A percentile compares a stretch with the other conserved stretches of the same genome.
Conservation (phyloP, 2,888 invertebrate genomes). For the Dichetophora obliterata region DNA sequence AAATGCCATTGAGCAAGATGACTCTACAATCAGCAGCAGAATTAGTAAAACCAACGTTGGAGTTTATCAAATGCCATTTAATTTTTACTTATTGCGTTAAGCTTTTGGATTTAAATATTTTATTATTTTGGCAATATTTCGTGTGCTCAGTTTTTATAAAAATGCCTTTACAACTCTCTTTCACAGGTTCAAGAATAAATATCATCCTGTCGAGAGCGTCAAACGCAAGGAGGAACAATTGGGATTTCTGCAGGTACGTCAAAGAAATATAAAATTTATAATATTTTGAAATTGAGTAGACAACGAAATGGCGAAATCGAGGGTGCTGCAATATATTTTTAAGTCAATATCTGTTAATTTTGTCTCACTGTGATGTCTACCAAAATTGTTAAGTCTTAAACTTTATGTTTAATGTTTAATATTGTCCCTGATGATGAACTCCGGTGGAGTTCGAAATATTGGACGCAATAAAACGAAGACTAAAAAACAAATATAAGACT, state of each 20-base stretch:
- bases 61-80: constrained; percentile 16
- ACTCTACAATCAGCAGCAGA: not conserved
- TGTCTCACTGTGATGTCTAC: too few relatives aligned
- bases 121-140: not conserved
- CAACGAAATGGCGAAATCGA: too few relatives aligned
- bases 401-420: too few relatives aligned
- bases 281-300: too few relatives aligned
- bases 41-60: constrained; percentile 14
- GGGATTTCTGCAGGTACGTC: constrained; percentile 80
- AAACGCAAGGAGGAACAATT: constrained; percentile 91
- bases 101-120: not conserved
- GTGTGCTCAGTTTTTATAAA: not conserved
- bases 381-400: too few relatives aligned
- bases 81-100: constrained; percentile 15
- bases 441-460: too few relatives aligned
- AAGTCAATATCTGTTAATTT: too few relatives aligned
- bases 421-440: too few relatives aligned
- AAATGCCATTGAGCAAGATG: not conserved
- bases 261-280: too few relatives aligned
- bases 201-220: constrained; percentile 96
- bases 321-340: too few relatives aligned
- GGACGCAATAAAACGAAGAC: too few relatives aligned
- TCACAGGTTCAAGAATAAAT: constrained; percentile 97
- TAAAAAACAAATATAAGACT: too few relatives aligned
- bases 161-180: constrained; percentile 12